Conservation (phyloP, 2,797 vertebrate species). For the Hyperoplus immaculatus region DNA sequence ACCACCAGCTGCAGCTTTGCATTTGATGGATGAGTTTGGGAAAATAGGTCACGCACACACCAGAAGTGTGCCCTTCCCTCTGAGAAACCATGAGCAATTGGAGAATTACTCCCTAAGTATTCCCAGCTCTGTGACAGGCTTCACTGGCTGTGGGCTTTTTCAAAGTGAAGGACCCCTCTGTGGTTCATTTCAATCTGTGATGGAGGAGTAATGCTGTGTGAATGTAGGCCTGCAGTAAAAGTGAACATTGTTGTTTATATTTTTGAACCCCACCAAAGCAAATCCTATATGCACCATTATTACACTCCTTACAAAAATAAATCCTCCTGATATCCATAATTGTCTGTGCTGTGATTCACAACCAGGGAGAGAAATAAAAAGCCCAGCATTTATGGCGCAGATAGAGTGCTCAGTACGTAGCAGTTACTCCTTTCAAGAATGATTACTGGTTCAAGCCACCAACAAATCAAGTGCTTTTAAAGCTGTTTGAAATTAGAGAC, state of each 20-base stretch:
- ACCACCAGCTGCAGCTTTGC: constrained; percentile 68
- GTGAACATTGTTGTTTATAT: constrained; percentile 33
- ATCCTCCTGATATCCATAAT: constrained; percentile 14
- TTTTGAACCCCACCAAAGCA: constrained; percentile 39
- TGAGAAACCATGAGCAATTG: constrained; percentile 76
- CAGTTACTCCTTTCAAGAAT: constrained; percentile 2
- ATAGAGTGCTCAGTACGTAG: constrained; percentile 20
- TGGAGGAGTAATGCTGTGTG: constrained; percentile 33
- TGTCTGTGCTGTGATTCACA: constrained; percentile 10
- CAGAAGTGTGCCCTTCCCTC: constrained; percentile 74
- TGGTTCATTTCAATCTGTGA: constrained; percentile 47
- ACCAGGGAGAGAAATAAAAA: constrained; percentile 4
- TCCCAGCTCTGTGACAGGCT: constrained; percentile 68
- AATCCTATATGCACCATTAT: constrained; percentile 11
- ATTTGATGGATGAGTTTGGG: constrained; percentile 69
- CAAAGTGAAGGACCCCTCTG: constrained; percentile 60
- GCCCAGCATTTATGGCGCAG: background rate
- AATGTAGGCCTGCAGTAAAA: constrained; percentile 40
- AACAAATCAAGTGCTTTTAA: constrained; percentile 17
- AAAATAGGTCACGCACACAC: constrained; percentile 84
- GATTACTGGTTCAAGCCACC: constrained; percentile 6
- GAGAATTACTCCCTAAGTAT: constrained; percentile 77
- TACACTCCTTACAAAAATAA: constrained; percentile 9
- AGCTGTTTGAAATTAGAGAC: constrained; percentile 5
- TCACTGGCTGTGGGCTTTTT: constrained; percentile 58